phyloP scores from a whole-genome alignment of 2,113 vertebrate genomes.

The Gnathonemus echidnorhynchus region DNA sequence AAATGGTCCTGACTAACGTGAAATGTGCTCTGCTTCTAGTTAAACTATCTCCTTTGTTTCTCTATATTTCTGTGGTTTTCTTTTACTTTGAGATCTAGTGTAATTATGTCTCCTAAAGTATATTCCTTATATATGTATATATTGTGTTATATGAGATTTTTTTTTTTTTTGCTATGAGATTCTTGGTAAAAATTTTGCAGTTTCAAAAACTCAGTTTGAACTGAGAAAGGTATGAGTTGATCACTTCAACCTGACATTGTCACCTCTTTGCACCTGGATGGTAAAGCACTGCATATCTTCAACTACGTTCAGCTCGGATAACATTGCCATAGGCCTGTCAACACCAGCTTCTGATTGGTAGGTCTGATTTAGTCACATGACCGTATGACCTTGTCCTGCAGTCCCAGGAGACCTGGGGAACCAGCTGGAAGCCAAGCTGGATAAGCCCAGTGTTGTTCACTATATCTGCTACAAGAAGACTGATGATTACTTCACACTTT shows the following conservation, averaged over 20 bases:
- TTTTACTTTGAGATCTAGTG: too few species aligned
- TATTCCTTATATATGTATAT: background rate
- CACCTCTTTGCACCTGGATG: background rate
- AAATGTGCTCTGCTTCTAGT: background rate
- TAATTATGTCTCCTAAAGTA: background rate
- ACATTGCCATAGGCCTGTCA: background rate
- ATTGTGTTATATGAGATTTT: background rate
- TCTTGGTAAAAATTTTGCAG: background rate
- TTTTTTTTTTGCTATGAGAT: background rate
- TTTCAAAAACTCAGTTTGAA: background rate
- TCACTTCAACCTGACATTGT: background rate
- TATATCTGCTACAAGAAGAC: slow-evolving; percentile 96
- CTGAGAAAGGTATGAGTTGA: background rate
- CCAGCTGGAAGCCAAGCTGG: slow-evolving; percentile 89
- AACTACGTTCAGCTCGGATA: background rate
- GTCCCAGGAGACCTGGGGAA: slow-evolving; percentile 96
- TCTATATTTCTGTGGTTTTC: background rate
- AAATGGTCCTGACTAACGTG: background rate
- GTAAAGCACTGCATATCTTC: background rate
- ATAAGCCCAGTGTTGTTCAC: slow-evolving; percentile 92
- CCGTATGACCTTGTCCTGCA: slow-evolving; percentile 38
- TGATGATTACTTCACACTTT: slow-evolving; percentile 83
- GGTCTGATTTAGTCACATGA: background rate
- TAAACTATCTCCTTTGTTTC: background rate
- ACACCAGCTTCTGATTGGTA: background rate